Evolutionary conservation across 2,113 vertebrate genomes (phyloP).

Genomic region (Cyanoderma ruficeps): DNA sequence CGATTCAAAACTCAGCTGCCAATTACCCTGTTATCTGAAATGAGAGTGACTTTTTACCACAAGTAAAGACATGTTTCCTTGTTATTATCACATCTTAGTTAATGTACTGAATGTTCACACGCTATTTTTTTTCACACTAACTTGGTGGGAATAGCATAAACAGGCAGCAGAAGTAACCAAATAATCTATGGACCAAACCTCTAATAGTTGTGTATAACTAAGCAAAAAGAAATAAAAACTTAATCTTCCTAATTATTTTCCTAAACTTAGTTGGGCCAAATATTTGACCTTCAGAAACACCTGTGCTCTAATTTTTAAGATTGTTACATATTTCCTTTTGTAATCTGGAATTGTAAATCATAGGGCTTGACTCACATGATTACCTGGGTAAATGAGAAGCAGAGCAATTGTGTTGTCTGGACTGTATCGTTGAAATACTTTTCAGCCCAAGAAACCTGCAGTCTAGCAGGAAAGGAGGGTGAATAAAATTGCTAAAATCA

Average conservation of each 20-base stretch:
- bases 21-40: constrained; percentile 26
- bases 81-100: not conserved
- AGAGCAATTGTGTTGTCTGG: not conserved
- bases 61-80: constrained; percentile 26
- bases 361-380: not conserved
- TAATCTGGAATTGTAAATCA: not conserved
- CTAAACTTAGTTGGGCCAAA: not conserved
- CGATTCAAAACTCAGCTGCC: constrained; percentile 14
- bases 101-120: constrained; percentile 3
- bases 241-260: not conserved
- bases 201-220: not conserved
- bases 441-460: not conserved
- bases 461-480: not conserved
- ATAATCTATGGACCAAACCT: not conserved
- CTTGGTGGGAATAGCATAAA: not conserved
- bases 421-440: not conserved
- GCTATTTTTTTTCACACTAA: not conserved
- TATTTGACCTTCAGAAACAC: not conserved
- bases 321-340: not conserved
- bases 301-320: not conserved
- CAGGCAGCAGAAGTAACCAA: not conserved
- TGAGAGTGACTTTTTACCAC: constrained; percentile 15
- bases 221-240: not conserved
- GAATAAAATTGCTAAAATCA: not conserved
- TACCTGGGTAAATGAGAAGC: not conserved